Conservation (phyloP, 2,888 invertebrate species). For the Nephrotoma guestfalica region DNA sequence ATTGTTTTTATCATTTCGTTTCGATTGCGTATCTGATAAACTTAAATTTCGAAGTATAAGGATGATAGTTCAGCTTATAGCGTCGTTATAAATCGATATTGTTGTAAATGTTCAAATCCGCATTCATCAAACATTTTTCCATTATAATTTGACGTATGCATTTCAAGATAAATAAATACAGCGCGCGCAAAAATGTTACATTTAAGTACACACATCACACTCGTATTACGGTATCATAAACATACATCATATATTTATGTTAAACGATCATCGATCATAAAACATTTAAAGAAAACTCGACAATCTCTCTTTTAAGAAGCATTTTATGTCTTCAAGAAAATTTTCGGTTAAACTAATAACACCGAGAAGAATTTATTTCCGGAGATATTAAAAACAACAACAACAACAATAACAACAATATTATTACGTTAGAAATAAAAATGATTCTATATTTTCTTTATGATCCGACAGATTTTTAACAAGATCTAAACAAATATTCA, state of each 20-base stretch:
- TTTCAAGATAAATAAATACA: background rate
- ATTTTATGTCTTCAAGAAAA: background rate
- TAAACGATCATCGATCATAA: background rate
- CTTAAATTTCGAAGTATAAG: too few relatives aligned
- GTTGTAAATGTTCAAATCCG: too few relatives aligned
- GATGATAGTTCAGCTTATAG: too few relatives aligned
- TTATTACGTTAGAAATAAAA: background rate
- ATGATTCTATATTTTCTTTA: background rate
- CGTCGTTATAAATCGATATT: too few relatives aligned
- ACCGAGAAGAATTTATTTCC: background rate
- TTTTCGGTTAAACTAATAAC: background rate
- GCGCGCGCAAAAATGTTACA: background rate
- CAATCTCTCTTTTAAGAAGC: background rate
- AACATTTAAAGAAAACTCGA: background rate
- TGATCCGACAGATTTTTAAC: slow-evolving; percentile 1
- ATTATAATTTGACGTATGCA: background rate
- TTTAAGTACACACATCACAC: background rate
- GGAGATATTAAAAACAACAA: background rate
- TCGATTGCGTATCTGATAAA: too few relatives aligned
- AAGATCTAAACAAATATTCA: slow-evolving; percentile 5
- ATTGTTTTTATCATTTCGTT: too few relatives aligned
- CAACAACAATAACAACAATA: background rate
- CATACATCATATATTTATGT: background rate
- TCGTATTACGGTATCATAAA: background rate
- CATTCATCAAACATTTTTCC: background rate